Evolutionary conservation across 2,888 invertebrate species (phyloP), one percentile per base, ranked within the genome.

Genomic region (Aleiodes testaceus): DNA sequence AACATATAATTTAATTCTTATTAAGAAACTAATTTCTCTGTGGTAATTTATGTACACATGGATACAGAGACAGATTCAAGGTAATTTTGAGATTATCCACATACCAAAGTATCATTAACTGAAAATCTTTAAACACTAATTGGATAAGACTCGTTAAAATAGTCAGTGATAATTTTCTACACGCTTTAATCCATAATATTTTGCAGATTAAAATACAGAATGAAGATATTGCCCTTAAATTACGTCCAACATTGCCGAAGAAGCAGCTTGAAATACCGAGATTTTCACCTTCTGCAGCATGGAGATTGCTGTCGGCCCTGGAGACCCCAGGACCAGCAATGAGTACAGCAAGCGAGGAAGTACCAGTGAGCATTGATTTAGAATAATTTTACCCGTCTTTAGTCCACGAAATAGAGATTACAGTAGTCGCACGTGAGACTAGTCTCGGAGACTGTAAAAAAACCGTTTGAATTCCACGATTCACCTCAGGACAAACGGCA

Each of bases 251-350:
- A 0, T 83, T 95, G 75, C 95, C 95, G 1, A 93, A 94, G 83
- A 93, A 94, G 76, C 93, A 93, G 80, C 89, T 93, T 30, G 92
- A 93, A 75, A 92, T 94, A 66, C 94, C 95, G 0, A 88, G 94
- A 70, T 96, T 96, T 88, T 95, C 95, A 1, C 95, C 96, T 0
- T 92, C 93, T 0, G 92, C 94, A 0, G 95, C 95, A 0, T 96
- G 96, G 96, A 90, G 93, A 74, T 91, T 93, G 63, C 89, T 94
- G 3, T 92, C 92, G 5, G 89, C 90, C 1, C 83, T 92, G 26
- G 93, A 93, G 77, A 89, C 91, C 1, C 89, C 84, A 3, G 83
- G 81, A 16, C 84, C 84, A 36, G 80, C 80, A 20, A 80, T 80
- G 81, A 83, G 83, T 69, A 84, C 83, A 26, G 80, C 82, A 42